Evolutionary conservation across 2,888 invertebrate species (phyloP).

Genomic region (Drosophila anomalata): DNA sequence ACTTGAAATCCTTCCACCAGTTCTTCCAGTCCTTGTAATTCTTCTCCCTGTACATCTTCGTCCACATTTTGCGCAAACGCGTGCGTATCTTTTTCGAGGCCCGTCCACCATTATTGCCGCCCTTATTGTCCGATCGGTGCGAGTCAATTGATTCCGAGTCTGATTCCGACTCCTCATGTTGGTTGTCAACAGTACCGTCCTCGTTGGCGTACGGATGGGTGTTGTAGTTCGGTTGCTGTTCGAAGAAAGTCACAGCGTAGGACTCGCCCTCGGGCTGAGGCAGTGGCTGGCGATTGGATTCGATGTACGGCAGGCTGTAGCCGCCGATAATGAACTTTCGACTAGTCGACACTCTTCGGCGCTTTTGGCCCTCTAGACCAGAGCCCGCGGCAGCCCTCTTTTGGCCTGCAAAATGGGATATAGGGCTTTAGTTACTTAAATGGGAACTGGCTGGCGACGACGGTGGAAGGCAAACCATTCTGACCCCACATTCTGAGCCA

Average conservation of each 20-base stretch:
- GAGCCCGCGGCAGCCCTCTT: slow-evolving; percentile 31
- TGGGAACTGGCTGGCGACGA: neutral
- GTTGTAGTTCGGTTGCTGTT: slow-evolving; percentile 50
- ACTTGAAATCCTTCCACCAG: slow-evolving; percentile 62
- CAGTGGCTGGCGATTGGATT: neutral
- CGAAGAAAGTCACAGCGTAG: slow-evolving; percentile 59
- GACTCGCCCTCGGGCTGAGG: slow-evolving; percentile 55
- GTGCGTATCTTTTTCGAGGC: slow-evolving; percentile 3
- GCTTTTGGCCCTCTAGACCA: neutral
- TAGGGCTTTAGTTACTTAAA: neutral
- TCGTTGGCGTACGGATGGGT: slow-evolving; percentile 33
- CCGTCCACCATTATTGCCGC: neutral
- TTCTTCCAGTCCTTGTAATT: slow-evolving; percentile 50
- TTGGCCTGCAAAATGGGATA: slow-evolving; percentile 45
- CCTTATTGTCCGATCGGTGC: neutral
- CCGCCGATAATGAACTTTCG: slow-evolving; percentile 51
- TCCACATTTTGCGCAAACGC: slow-evolving; percentile 38
- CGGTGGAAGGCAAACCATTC: slow-evolving; percentile 1
- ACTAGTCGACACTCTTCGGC: neutral
- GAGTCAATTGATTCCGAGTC: slow-evolving; percentile 42
- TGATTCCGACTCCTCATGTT: slow-evolving; percentile 12
- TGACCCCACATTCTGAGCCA: neutral
- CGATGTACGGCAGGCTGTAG: slow-evolving; percentile 47
- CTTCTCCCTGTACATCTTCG: slow-evolving; percentile 25
- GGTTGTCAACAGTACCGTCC: neutral